Conservation (phyloP, 2,888 invertebrate genomes). For the Hypselothyrea guttata region DNA sequence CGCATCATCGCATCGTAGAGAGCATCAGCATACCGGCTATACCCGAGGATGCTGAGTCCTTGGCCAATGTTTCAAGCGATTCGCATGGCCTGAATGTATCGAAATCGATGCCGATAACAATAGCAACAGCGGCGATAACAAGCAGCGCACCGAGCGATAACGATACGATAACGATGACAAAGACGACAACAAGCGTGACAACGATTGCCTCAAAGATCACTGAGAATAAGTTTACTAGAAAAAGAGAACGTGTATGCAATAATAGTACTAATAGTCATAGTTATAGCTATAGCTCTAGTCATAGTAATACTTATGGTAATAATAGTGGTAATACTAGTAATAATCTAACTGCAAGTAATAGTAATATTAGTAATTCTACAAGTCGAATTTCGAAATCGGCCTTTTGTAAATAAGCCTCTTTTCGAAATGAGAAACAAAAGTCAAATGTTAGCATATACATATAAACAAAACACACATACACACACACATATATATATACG, state of each 20-base stretch:
- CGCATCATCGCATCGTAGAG: conserved; percentile 38
- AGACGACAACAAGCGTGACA: conserved; percentile 23
- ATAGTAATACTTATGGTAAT: conserved; percentile 56
- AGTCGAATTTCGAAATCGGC: conserved; percentile 79
- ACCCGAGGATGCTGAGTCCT: conserved; percentile 70
- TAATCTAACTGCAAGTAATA: conserved; percentile 63
- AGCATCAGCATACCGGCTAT: conserved; percentile 65
- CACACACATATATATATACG: conserved; percentile 12
- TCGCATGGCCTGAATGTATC: conserved; percentile 1
- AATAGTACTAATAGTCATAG: conserved; percentile 77
- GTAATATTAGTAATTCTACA: conserved; percentile 77
- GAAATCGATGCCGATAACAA: conserved; percentile 35
- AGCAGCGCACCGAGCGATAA: conserved; percentile 9
- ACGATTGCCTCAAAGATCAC: conserved; percentile 66
- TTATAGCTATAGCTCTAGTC: conserved; percentile 23
- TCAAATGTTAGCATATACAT: conserved; percentile 65
- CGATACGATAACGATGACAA: conserved; percentile 2
- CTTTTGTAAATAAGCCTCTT: conserved; percentile 78
- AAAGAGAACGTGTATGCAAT: conserved; percentile 81
- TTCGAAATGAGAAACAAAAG: conserved; percentile 76
- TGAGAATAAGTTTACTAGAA: conserved; percentile 81
- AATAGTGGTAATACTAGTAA: conserved; percentile 49
- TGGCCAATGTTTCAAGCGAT: conserved; percentile 46
- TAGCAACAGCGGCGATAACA: conserved; percentile 27
- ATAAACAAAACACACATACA: conserved; percentile 24